A percentile compares a stretch with the other conserved stretches of the same genome.
Conservation (phyloP, 2,113 vertebrate genomes). For the Lagopus leucura region DNA sequence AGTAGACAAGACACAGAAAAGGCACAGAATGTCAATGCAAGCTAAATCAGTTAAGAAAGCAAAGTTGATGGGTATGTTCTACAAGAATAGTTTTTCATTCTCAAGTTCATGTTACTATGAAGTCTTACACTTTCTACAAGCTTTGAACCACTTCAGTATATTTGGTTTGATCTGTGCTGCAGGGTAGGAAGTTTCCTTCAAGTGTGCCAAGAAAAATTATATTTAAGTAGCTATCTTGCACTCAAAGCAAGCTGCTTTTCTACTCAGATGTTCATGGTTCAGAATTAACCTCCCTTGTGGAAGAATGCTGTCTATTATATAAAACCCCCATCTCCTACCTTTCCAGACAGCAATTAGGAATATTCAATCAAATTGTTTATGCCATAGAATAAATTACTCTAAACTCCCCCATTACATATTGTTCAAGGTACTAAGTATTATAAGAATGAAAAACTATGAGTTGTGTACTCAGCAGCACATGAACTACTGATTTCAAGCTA, state of each 20-base stretch:
- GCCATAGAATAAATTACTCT: neutral
- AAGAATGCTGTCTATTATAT: neutral
- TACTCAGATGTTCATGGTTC: neutral
- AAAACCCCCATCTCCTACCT: neutral
- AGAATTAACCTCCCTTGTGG: neutral
- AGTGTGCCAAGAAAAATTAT: neutral
- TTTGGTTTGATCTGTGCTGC: neutral
- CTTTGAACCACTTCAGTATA: neutral
- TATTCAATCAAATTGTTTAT: neutral
- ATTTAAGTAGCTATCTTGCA: neutral
- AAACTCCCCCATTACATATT: neutral
- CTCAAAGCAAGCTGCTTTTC: neutral
- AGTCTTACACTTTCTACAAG: neutral
- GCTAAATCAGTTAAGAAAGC: constrained; percentile 86
- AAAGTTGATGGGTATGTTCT: constrained; percentile 77
- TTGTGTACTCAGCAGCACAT: constrained; percentile 54
- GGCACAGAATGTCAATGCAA: constrained; percentile 94
- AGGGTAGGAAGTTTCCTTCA: neutral
- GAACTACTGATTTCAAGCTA: constrained; percentile 67
- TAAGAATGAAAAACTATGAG: constrained; percentile 85
- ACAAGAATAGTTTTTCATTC: constrained; percentile 84
- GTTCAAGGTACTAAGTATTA: neutral
- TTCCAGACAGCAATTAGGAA: neutral
- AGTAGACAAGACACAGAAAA: constrained; percentile 90
- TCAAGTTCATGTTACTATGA: constrained; percentile 34